Evolutionary conservation across 2,797 vertebrate genomes (phyloP), one percentile per base, ranked within the genome.

Genomic region (Silurus aristotelis): DNA sequence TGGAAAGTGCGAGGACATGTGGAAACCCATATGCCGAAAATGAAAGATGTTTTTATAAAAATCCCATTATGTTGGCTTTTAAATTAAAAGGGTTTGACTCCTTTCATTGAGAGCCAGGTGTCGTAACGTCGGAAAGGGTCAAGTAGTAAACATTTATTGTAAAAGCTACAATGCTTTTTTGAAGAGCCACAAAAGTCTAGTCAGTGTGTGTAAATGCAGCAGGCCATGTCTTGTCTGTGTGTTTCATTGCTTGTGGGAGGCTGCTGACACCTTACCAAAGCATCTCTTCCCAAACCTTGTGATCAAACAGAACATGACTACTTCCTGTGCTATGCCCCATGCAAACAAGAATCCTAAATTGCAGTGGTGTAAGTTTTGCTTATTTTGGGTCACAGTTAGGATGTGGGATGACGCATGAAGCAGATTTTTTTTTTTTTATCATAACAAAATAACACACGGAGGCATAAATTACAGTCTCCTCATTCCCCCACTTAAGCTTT

Each of bases 161-260:
- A 72, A 88, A 88, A 73, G n/a, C 67, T 81, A 43, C 61, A 75
- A 48, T 9, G 17, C 73, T 83, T 56, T 82, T 80, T 88, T 31
- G 56, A 86, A 52, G 86, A 84, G 48, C 56, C 63, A 78, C 87
- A 56, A 27, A 66, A 80, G 25, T 82, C 12, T 76, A 60, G 61
- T 87, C 75, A 78, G 12, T 1, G 14, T 83, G 61, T 84, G 72
- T 83, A 56, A 78, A 77, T 43, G n/a, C 67, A n/a, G 25, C 79
- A 31, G 56, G 46, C 55, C n/a, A 52, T 79, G 61, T 46, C 78
- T 77, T 84, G 52, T 63, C 66, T 61, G 75, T 80, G 56, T 76
- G 64, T 56, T 73, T 78, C 68, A 70, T 88, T 56, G 87, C 72
- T 82, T 90, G 77, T 82, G 68, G 83, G 80, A 87, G 64, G 82